Conservation (phyloP, 2,113 vertebrate species). For the Tupaia tana region DNA sequence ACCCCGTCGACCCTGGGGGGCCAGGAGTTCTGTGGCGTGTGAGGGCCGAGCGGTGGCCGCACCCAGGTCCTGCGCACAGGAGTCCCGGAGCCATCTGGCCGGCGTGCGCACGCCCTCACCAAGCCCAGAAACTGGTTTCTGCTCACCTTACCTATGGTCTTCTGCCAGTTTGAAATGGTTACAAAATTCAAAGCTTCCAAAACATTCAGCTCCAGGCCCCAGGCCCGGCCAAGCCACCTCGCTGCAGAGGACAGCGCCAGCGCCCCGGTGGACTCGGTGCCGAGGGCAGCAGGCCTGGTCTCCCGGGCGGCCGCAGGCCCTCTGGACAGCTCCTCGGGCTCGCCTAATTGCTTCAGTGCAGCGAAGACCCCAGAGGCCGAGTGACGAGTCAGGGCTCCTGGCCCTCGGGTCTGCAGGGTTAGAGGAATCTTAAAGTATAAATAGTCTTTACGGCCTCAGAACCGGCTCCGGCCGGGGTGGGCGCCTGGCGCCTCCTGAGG, state of each 20-base stretch:
- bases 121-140: neutral
- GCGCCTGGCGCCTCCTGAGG: too few species aligned
- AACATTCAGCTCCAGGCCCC: neutral
- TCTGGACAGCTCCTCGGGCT: slow-evolving; percentile 41
- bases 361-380: too few species aligned
- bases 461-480: too few species aligned
- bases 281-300: neutral
- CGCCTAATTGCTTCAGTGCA: slow-evolving; percentile 50
- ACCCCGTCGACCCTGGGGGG: too few species aligned
- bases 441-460: slow-evolving; percentile 15
- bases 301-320: neutral
- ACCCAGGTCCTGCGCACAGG: too few species aligned
- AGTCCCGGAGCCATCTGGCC: too few species aligned
- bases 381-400: neutral
- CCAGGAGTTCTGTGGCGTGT: too few species aligned
- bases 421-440: slow-evolving; percentile 49
- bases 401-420: neutral
- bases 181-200: neutral
- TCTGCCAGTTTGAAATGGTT: slow-evolving; percentile 23
- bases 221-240: neutral
- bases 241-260: neutral
- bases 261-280: too few species aligned
- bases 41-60: too few species aligned
- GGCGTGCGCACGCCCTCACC: too few species aligned
- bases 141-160: neutral